Conservation (phyloP, 2,113 vertebrate genomes). For the Perca fluviatilis region DNA sequence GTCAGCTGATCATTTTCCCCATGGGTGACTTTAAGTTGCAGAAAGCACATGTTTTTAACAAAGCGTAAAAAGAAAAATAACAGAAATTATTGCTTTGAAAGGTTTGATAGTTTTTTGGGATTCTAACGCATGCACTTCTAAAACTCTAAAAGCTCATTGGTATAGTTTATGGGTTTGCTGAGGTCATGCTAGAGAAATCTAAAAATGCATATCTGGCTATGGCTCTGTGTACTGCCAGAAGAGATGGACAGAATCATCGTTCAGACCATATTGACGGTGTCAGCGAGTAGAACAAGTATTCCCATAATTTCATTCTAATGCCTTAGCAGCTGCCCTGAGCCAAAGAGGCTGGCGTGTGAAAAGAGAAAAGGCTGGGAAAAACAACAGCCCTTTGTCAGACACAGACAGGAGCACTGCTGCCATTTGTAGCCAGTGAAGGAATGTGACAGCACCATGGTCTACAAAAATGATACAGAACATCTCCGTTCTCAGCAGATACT, state of each 20-base stretch:
- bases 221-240: neutral
- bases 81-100: neutral
- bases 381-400: constrained; percentile 73
- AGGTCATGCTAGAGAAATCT: constrained; percentile 11
- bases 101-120: constrained; percentile 11
- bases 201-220: constrained; percentile 4
- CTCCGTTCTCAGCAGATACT: constrained; percentile 8
- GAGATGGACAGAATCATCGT: constrained; percentile 62
- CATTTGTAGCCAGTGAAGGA: constrained; percentile 49
- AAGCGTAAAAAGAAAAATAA: constrained; percentile 1
- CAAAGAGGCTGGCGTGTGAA: constrained; percentile 58
- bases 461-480: constrained; percentile 39
- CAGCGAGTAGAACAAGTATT: constrained; percentile 61
- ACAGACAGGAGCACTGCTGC: constrained; percentile 35
- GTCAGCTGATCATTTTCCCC: constrained; percentile 37
- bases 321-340: constrained; percentile 65
- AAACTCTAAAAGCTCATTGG: constrained; percentile 1
- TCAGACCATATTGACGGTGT: constrained; percentile 44
- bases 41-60: constrained; percentile 10
- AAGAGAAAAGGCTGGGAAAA: constrained; percentile 66
- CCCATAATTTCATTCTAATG: constrained; percentile 72
- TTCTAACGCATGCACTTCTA: neutral
- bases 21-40: constrained; percentile 32
- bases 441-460: constrained; percentile 44
- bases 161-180: neutral